phyloP scores from a whole-genome alignment of 2,797 vertebrate species.

The Muscicapa comitata region DNA sequence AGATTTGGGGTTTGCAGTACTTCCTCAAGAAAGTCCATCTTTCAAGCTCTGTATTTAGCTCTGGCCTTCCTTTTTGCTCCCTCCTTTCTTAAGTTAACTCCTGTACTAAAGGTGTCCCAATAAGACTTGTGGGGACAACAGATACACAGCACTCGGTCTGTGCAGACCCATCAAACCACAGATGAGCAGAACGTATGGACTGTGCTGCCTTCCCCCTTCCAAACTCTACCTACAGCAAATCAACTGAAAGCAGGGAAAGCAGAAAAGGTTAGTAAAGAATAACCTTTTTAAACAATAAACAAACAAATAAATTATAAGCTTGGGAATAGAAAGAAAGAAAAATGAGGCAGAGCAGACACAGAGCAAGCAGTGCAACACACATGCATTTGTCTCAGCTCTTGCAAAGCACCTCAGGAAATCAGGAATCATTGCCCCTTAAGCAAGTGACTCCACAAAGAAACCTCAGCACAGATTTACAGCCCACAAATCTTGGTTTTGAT shows the following conservation, averaged over 20 bases:
- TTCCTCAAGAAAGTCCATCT: conserved; percentile 12
- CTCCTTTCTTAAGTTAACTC: background rate
- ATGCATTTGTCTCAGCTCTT: conserved; percentile 49
- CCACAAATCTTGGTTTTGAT: background rate
- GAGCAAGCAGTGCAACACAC: conserved; percentile 34
- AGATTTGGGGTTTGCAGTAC: background rate
- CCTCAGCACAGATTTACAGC: background rate
- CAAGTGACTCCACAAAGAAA: background rate
- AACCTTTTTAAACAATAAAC: conserved; percentile 7
- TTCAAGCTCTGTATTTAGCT: background rate
- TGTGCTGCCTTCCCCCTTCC: background rate
- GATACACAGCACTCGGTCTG: background rate
- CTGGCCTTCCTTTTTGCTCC: background rate
- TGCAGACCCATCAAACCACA: background rate
- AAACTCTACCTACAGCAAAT: conserved; percentile 24
- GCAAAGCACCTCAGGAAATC: background rate
- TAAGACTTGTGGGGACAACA: background rate
- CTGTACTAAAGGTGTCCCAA: background rate
- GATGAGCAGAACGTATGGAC: background rate
- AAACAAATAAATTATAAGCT: conserved; percentile 11
- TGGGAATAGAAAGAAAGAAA: background rate
- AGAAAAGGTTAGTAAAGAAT: conserved; percentile 27
- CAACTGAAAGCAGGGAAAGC: conserved; percentile 27
- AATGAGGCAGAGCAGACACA: background rate
- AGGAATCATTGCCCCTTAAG: background rate